These are phyloP conservation scores for Vandiemenella viatica DNA, from an alignment of 2,888 invertebrate species.

Conservation along the genomic window DNA sequence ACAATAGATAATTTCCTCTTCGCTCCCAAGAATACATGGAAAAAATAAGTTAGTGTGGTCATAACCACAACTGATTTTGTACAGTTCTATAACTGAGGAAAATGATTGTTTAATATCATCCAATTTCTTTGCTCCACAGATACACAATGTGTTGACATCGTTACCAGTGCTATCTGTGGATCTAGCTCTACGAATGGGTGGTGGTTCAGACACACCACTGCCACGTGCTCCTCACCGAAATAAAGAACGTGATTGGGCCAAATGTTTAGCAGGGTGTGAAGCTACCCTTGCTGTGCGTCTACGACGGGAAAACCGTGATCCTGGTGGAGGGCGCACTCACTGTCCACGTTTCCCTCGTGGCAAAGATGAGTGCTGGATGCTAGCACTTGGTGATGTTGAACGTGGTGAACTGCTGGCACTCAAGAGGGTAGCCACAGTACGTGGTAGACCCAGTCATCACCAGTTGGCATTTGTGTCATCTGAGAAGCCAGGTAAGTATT, in stretches of 20 bases:
- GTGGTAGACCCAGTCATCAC: constrained; percentile 31
- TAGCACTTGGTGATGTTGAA: constrained; percentile 62
- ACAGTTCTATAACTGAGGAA: no score
- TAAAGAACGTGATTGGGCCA: constrained; percentile 33
- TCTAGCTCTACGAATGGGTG: background rate
- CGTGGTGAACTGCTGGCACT: constrained; percentile 62
- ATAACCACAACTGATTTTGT: no score
- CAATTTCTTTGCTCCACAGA: constrained; percentile 24
- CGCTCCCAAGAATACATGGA: no score
- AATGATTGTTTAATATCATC: no score
- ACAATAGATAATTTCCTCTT: no score
- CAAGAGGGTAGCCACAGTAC: constrained; percentile 49
- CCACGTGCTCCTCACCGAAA: background rate
- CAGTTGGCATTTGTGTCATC: constrained; percentile 49
- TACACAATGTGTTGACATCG: constrained; percentile 35
- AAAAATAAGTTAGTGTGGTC: no score
- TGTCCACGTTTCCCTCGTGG: constrained; percentile 80
- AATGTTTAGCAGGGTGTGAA: constrained; percentile 52
- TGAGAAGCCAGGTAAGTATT: constrained; percentile 31
- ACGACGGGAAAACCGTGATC: constrained; percentile 12
- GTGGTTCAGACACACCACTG: background rate
- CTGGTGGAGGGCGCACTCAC: constrained; percentile 38
- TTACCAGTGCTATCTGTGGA: constrained; percentile 40
- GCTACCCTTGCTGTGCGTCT: constrained; percentile 45
- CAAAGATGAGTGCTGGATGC: constrained; percentile 93